A percentile compares a stretch with the other conserved stretches of the same genome.
These are phyloP conservation scores for Ibycter americanus DNA, from an alignment of 2,797 vertebrate species.

Conservation along the genomic window DNA sequence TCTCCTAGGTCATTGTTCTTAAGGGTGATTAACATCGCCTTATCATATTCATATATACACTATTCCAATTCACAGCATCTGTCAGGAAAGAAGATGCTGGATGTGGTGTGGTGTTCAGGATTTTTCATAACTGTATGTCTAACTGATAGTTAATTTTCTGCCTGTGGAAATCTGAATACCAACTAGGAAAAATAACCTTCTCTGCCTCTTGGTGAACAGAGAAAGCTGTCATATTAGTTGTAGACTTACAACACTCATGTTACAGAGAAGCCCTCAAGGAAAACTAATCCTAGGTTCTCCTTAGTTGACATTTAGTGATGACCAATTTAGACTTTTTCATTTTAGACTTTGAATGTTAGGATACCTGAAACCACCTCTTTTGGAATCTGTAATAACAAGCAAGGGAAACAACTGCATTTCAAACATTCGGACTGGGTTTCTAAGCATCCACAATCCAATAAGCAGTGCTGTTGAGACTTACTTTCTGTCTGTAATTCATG, in stretches of 20 bases:
- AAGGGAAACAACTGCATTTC: background rate
- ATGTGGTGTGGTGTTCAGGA: background rate
- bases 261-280: background rate
- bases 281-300: background rate
- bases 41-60: background rate
- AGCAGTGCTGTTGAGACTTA: background rate
- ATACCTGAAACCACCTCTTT: background rate
- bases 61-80: background rate
- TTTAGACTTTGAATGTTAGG: background rate
- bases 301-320: background rate
- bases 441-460: background rate
- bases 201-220: background rate
- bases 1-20: background rate
- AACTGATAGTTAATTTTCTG: background rate
- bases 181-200: background rate
- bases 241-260: background rate
- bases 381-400: background rate
- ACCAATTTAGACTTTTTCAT: background rate
- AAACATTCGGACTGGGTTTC: background rate
- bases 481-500: background rate
- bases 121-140: background rate
- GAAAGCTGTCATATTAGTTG: background rate
- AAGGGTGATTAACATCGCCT: background rate
- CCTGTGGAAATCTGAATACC: background rate
- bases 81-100: background rate